phyloP scores from a whole-genome alignment of 1,140 invertebrate genomes.

The Diachasma alloeum region DNA sequence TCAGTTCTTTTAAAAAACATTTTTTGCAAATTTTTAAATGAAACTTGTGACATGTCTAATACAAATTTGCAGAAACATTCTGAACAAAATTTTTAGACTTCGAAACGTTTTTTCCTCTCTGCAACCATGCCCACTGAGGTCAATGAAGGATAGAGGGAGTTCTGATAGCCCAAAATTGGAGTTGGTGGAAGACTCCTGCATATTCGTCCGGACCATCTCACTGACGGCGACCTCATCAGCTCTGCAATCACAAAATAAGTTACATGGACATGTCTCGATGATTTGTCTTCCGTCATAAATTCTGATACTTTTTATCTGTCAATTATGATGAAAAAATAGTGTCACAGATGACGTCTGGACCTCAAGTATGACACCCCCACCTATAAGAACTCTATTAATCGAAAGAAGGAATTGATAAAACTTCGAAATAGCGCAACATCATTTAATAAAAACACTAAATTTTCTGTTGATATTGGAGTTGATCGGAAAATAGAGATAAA shows the following conservation, averaged over 20 bases:
- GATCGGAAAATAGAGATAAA: too few relatives aligned
- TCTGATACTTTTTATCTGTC: too few relatives aligned
- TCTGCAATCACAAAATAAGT: constrained; percentile 47
- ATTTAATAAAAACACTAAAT: too few relatives aligned
- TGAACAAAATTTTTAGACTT: constrained; percentile 53
- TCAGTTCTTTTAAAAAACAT: neutral
- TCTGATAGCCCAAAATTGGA: constrained; percentile 55
- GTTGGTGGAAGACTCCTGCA: constrained; percentile 61
- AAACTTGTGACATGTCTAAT: neutral
- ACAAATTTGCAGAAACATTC: neutral
- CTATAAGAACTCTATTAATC: too few relatives aligned
- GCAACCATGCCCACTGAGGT: constrained; percentile 73
- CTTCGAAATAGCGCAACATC: too few relatives aligned
- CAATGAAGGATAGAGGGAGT: constrained; percentile 62
- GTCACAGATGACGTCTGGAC: too few relatives aligned
- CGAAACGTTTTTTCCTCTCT: constrained; percentile 74
- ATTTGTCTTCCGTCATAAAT: too few relatives aligned
- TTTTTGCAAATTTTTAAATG: neutral
- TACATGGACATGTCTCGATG: too few relatives aligned
- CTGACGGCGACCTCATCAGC: constrained; percentile 63
- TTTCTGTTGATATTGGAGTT: too few relatives aligned
- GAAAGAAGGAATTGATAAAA: too few relatives aligned
- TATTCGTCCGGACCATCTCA: constrained; percentile 62
- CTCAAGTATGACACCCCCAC: too few relatives aligned
- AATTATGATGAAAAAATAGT: too few relatives aligned